Evolutionary conservation across 2,888 invertebrate species (phyloP).

Genomic region (Scaptomyza reducta): DNA sequence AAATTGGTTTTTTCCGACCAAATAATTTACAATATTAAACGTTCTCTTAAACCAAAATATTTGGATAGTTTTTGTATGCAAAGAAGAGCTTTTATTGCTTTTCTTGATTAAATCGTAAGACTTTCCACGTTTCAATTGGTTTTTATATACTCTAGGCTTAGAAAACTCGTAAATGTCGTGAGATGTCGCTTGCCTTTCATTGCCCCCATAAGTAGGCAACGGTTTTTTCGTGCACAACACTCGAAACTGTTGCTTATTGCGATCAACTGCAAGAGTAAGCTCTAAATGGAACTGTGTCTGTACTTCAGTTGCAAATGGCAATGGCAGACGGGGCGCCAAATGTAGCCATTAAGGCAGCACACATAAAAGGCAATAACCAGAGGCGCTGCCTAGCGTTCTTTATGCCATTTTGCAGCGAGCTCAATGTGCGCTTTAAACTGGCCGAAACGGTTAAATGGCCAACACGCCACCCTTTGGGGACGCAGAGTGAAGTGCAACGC

Average conservation of each 20-base stretch:
- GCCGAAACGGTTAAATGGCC: conserved; percentile 46
- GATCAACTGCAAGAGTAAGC: conserved; percentile 26
- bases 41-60: too few relatives aligned
- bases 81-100: background rate
- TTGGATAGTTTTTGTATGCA: background rate
- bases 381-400: conserved; percentile 56
- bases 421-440: conserved; percentile 60
- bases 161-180: conserved; percentile 6
- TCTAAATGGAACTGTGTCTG: conserved; percentile 4
- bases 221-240: conserved; percentile 21
- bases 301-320: conserved; percentile 36
- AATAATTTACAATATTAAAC: too few relatives aligned
- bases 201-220: conserved; percentile 33
- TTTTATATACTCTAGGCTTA: background rate
- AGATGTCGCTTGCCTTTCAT: conserved; percentile 3
- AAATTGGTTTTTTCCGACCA: too few relatives aligned
- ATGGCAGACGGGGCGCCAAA: conserved; percentile 32
- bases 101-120: background rate
- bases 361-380: conserved; percentile 75
- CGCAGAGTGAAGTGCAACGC: too few relatives aligned
- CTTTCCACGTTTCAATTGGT: background rate
- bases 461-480: conserved; percentile 9
- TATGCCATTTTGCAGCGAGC: conserved; percentile 60
- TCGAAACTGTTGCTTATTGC: conserved; percentile 43
- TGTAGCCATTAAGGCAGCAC: conserved; percentile 66